Evolutionary conservation across 2,888 invertebrate genomes (phyloP).

Genomic region (Chrysopilus asiliformis): DNA sequence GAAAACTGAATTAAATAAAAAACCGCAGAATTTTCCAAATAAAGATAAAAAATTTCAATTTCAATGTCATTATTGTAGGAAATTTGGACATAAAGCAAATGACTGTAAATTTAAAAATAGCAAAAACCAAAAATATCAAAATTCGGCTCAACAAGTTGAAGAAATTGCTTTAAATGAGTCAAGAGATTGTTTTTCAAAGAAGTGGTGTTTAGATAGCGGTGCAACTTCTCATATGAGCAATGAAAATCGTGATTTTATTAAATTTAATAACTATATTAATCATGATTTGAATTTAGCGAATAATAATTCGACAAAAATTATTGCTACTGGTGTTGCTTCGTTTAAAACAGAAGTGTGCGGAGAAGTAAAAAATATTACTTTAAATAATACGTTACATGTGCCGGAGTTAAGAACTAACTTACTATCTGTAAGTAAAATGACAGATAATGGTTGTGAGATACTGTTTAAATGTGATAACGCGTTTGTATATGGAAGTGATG

Average conservation of each 20-base stretch:
- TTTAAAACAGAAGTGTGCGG: background rate
- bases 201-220: background rate
- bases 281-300: background rate
- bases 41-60: background rate
- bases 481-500: background rate
- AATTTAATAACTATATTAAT: background rate
- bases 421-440: slow-evolving; percentile 1
- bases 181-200: too few species aligned
- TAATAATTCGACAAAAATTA: background rate
- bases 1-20: too few species aligned
- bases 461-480: background rate
- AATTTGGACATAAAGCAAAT: too few species aligned
- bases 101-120: too few species aligned
- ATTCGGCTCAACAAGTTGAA: too few species aligned
- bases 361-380: background rate
- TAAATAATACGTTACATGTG: background rate
- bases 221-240: background rate
- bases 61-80: background rate
- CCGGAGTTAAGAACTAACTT: slow-evolving; percentile 2
- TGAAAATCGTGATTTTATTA: background rate
- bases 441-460: background rate
- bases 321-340: background rate
- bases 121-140: too few species aligned
- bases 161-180: too few species aligned
- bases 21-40: background rate